Evolutionary conservation across 2,113 vertebrate genomes (phyloP), one percentile per base, ranked within the genome.

Genomic region (Coturnix japonica): DNA sequence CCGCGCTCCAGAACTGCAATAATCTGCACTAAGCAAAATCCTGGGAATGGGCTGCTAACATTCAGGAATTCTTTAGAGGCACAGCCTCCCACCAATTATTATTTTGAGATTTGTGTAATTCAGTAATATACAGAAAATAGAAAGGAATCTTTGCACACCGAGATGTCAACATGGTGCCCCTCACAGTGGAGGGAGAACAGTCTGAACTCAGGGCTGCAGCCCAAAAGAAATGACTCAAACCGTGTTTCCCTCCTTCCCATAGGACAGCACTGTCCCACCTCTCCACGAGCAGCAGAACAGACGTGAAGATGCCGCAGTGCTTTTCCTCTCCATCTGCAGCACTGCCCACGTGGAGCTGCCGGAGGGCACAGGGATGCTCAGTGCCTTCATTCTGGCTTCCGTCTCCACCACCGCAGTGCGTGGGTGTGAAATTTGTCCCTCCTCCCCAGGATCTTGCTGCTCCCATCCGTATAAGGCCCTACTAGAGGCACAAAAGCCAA

Each of bases 401-500:
- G 2, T 60, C 63, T 15, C 57, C n/a, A 44, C 8, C 2, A 0
- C 8, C 1, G 28, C 30, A n/a, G 53, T 2, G 11, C 1, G 57
- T 56, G 91, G 66, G 73, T 86, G 69, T 74, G 79, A 56, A 77
- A 71, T 19, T 28, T 35, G 11, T 59, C 64, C 72, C 87, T 85
- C 46, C 82, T 65, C 57, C 82, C 79, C 71, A 64, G 1, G 8
- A 35, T 26, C 69, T 51, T 5, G 1, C 37, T 35, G 81, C 71
- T 87, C 70, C 63, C 44, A 0, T 56, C 95, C 88, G 11, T 96
- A 94, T 79, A 95, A 93, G 95, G 95, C 90, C 71, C 83, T n/a
- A 83, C 61, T 13, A 16, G 16, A 14, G 78, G 95, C 95, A 87
- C 94, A 90, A 93, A 90, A 91, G 71, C 56, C 47, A 77, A 80